These are phyloP conservation scores for Drosophila pseudoobscura DNA, from an alignment of 1,140 invertebrate genomes.

Conservation along the genomic window DNA sequence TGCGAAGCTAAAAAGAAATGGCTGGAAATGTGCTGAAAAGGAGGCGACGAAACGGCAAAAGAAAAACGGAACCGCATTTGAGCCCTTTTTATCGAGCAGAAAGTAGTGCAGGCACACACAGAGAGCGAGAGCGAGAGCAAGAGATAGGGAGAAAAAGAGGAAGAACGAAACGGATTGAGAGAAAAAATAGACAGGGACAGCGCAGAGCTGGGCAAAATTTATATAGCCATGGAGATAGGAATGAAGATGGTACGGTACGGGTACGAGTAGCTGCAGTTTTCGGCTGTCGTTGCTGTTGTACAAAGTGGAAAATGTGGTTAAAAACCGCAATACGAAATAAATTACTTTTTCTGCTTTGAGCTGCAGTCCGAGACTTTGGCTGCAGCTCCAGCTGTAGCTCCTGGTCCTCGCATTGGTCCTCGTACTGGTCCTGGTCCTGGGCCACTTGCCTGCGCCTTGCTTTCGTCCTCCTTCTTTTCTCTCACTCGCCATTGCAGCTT, in stretches of 20 bases:
- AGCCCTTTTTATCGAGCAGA: constrained; percentile 78
- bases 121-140: constrained; percentile 32
- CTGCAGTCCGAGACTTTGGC: constrained; percentile 51
- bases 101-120: constrained; percentile 50
- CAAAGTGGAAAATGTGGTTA: constrained; percentile 82
- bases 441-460: constrained; percentile 39
- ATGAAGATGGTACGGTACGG: constrained; percentile 49
- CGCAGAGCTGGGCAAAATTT: constrained; percentile 41
- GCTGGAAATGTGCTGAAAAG: constrained; percentile 56
- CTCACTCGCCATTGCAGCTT: constrained; percentile 69
- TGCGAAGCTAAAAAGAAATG: constrained; percentile 45
- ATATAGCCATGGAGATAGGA: constrained; percentile 57
- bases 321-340: constrained; percentile 82
- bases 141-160: constrained; percentile 17
- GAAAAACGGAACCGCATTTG: constrained; percentile 77
- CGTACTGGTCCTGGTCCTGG: constrained; percentile 19
- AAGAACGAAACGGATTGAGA: not conserved
- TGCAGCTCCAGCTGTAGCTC: constrained; percentile 8
- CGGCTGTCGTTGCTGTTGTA: constrained; percentile 78
- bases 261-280: constrained; percentile 51
- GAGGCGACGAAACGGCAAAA: constrained; percentile 49
- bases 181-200: not conserved
- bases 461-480: not conserved
- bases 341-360: constrained; percentile 82
- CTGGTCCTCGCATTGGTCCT: constrained; percentile 8